These are phyloP conservation scores for Ariolimax columbianus DNA, from an alignment of 2,888 invertebrate genomes.

Conservation along the genomic window DNA sequence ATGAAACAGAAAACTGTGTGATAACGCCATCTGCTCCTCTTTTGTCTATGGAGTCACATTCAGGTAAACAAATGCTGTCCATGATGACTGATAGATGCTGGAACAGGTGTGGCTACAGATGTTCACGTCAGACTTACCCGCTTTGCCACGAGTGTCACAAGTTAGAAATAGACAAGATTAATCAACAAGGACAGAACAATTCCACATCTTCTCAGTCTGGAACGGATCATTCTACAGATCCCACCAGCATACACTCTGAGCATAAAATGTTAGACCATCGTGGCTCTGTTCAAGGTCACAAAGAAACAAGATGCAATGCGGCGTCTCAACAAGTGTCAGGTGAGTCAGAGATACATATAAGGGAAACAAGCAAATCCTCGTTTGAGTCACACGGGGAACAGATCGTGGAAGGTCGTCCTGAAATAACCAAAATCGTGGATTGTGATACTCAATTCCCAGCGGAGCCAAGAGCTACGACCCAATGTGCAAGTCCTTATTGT, in stretches of 20 bases:
- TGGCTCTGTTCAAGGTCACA: neutral
- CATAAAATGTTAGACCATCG: neutral
- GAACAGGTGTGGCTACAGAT: slow-evolving; percentile 63
- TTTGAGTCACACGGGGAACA: neutral
- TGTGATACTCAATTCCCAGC: slow-evolving; percentile 40
- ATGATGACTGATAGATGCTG: slow-evolving; percentile 66
- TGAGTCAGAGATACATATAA: neutral
- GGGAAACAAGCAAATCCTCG: neutral
- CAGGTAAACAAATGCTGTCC: slow-evolving; percentile 57
- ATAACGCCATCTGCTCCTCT: slow-evolving; percentile 56
- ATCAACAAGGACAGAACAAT: neutral
- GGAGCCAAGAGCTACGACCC: slow-evolving; percentile 58
- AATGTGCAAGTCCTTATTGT: slow-evolving; percentile 63
- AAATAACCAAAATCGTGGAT: slow-evolving; percentile 31
- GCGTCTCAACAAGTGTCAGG: neutral
- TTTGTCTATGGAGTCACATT: slow-evolving; percentile 43
- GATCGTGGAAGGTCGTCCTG: neutral
- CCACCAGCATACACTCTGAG: neutral
- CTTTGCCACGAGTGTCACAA: slow-evolving; percentile 66
- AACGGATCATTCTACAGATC: too few relatives aligned
- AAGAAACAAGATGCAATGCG: neutral
- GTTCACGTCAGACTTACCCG: slow-evolving; percentile 66
- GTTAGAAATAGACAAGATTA: neutral
- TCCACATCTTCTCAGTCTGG: too few relatives aligned
- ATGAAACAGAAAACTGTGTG: neutral